A percentile compares a stretch with the other conserved stretches of the same genome.
phyloP scores from a whole-genome alignment of 2,113 vertebrate genomes.

The Phyllostomus discolor region DNA sequence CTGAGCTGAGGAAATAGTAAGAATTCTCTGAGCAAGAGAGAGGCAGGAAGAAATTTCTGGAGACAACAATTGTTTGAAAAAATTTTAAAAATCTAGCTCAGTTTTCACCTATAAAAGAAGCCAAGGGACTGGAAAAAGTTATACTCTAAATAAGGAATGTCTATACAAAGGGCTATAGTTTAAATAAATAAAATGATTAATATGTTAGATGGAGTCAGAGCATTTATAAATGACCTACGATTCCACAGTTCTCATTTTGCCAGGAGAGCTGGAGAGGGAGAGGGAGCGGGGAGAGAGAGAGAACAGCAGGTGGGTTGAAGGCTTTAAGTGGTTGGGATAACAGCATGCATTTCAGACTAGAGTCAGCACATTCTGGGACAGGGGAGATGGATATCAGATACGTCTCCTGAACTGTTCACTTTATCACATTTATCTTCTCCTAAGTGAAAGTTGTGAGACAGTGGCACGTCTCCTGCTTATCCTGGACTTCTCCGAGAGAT shows the following conservation, averaged over 20 bases:
- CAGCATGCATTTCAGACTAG: neutral
- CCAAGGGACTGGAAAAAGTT: neutral
- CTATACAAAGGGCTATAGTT: neutral
- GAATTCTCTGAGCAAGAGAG: neutral
- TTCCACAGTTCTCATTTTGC: neutral
- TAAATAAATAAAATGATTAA: neutral
- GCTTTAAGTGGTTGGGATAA: neutral
- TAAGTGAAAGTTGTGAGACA: neutral
- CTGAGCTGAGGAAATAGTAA: neutral
- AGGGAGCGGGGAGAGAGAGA: neutral
- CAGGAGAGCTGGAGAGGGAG: neutral
- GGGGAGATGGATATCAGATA: neutral
- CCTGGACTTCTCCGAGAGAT: neutral
- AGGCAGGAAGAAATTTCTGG: neutral
- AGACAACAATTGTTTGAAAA: neutral
- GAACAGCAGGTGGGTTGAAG: neutral
- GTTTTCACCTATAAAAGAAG: neutral
- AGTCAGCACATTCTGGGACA: neutral
- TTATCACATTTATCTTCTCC: neutral
- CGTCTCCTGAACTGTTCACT: neutral
- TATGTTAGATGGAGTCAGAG: neutral
- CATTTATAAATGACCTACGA: neutral
- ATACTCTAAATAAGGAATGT: neutral
- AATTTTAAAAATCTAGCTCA: neutral
- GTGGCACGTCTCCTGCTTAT: neutral